These are phyloP conservation scores for Ibycter americanus DNA, from an alignment of 2,797 vertebrate genomes.

Conservation along the genomic window DNA sequence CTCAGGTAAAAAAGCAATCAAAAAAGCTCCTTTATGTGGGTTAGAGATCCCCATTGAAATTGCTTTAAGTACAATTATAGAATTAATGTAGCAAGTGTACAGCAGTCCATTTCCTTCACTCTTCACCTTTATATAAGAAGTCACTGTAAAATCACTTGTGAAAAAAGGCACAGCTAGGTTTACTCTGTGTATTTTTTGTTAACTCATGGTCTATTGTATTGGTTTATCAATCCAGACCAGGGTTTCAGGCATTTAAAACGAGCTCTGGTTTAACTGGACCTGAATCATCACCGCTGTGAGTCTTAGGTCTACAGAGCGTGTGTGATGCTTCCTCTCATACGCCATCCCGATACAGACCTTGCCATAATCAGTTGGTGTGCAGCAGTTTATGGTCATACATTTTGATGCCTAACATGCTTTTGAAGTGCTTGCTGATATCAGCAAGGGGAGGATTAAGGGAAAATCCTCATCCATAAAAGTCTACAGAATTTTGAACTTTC, in stretches of 20 bases:
- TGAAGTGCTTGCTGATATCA: conserved; percentile 33
- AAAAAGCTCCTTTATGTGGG: neutral
- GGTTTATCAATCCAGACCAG: neutral
- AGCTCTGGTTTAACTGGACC: neutral
- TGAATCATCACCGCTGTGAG: neutral
- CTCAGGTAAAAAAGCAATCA: neutral
- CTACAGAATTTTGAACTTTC: conserved; percentile 9
- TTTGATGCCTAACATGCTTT: neutral
- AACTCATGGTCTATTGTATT: neutral
- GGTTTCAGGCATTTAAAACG: neutral
- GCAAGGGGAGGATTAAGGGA: conserved; percentile 35
- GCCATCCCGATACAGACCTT: neutral
- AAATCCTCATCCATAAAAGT: conserved; percentile 19
- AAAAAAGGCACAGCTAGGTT: neutral
- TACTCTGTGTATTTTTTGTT: neutral
- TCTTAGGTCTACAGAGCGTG: neutral
- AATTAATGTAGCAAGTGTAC: neutral
- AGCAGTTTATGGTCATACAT: neutral
- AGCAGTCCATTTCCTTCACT: neutral
- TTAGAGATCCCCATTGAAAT: neutral
- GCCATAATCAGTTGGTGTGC: neutral
- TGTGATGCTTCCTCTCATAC: neutral
- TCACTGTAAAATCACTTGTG: neutral
- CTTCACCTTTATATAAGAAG: neutral
- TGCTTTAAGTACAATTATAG: neutral